Base-by-base conservation (phyloP, 37 sponge, comb jelly and placozoan species). In the Chondrilla cf. caribensis region DNA sequence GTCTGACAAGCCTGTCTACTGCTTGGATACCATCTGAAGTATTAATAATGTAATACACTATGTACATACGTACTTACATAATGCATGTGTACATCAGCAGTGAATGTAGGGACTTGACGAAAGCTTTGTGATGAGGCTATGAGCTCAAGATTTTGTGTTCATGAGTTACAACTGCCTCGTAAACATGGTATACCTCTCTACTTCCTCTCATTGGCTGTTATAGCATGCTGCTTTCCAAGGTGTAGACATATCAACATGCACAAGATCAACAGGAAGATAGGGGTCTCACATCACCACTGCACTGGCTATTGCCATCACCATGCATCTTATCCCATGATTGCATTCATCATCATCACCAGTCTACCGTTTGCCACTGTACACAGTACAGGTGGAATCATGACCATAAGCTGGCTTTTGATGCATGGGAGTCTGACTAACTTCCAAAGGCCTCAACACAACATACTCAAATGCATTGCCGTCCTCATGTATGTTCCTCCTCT, bases 361-460 rank as follows among this genome's bases (percentile, higher is more conserved):
- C 51, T 84, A 21, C 3, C 78, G 9, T 58, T 33, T 17, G 35
- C 26, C 26, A 17, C 0, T 14, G 9, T 79, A 3, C 33, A 28
- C 11, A 44, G 25, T 19, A 29, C 41, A 41, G 21, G 25, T 70
- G 47, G 25, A 1, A 2, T 25, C 1, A 8, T n/a, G 25, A 79
- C 67, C 37, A 5, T 32, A 18, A 66, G 58, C 25, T 87, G 82
- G 82, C 24, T 51, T n/a, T n/a, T n/a, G 37, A 33, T 28, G 18
- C 78, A 87, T 82, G 68, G 78, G 0, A 78, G 77, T 36, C 14
- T 59, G 36, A 42, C 28, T 17, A 82, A 78, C 58, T 64, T 82
- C 2, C 38, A 59, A 35, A 41, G 58, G 11, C 68, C 58, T 0
- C 39, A 85, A 40, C 85, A 85, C 41, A 68, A 54, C 14, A 26